These are phyloP conservation scores for Drosophila chauvacae DNA, from an alignment of 1,140 invertebrate genomes.

Conservation along the genomic window DNA sequence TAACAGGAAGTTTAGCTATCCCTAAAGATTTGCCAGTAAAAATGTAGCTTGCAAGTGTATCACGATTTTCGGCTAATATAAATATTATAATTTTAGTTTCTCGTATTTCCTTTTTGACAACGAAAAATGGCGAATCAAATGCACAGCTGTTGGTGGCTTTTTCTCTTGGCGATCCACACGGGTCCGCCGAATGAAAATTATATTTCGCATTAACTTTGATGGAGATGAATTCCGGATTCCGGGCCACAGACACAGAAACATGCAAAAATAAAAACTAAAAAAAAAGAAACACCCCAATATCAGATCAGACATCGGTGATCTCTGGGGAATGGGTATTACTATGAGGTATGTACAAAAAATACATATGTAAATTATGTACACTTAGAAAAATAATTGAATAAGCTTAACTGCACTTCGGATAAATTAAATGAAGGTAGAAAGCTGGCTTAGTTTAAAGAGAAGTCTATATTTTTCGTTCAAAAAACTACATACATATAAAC, in stretches of 20 bases:
- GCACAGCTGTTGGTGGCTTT: slow-evolving; percentile 61
- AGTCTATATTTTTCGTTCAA: too few relatives aligned
- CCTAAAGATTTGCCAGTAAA: neutral
- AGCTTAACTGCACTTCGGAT: too few relatives aligned
- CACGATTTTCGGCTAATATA: neutral
- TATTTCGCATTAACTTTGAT: slow-evolving; percentile 72
- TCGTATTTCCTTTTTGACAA: slow-evolving; percentile 51
- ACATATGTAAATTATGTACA: neutral
- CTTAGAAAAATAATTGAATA: neutral
- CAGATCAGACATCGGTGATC: slow-evolving; percentile 17
- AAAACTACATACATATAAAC: neutral
- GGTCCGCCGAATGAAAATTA: slow-evolving; percentile 61
- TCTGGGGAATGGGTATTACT: slow-evolving; percentile 3
- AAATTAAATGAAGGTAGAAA: too few relatives aligned
- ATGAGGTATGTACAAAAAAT: neutral
- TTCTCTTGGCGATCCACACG: slow-evolving; percentile 35
- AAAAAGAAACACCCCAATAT: slow-evolving; percentile 24
- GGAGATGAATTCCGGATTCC: slow-evolving; percentile 64
- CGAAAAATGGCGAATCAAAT: slow-evolving; percentile 65
- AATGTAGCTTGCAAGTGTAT: neutral
- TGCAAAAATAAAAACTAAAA: neutral
- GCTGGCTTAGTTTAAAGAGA: too few relatives aligned
- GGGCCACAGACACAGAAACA: slow-evolving; percentile 12
- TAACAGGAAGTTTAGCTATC: neutral
- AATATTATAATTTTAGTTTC: slow-evolving; percentile 18